A percentile compares a stretch with the other conserved stretches of the same genome.
These are phyloP conservation scores for Myotis vivesi DNA, from an alignment of 2,797 vertebrate species.

Conservation along the genomic window DNA sequence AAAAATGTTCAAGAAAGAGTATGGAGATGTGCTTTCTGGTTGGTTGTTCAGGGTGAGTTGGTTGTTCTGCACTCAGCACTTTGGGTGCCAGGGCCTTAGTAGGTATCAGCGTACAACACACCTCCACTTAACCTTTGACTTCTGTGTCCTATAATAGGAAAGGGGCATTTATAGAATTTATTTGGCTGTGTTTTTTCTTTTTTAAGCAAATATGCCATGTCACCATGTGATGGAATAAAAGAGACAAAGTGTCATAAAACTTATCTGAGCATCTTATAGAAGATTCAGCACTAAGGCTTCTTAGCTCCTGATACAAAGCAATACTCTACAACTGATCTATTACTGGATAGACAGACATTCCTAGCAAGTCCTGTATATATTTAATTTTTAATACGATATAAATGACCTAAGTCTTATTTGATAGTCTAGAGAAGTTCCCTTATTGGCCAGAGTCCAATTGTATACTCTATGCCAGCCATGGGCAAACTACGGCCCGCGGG, in stretches of 20 bases:
- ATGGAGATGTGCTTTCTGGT: neutral
- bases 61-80: neutral
- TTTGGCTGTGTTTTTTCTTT: neutral
- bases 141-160: neutral
- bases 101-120: accelerated
- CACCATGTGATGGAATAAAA: neutral
- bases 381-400: neutral
- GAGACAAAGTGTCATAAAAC: neutral
- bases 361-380: neutral
- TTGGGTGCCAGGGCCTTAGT: neutral
- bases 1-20: neutral
- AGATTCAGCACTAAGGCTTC: neutral
- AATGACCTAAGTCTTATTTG: neutral
- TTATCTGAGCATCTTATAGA: neutral
- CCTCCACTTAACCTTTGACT: neutral
- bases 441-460: neutral
- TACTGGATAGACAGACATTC: accelerated
- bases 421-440: neutral
- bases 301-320: neutral
- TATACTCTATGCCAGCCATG: neutral
- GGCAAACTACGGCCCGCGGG: too few relatives aligned
- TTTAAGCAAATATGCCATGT: neutral
- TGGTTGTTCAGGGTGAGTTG: neutral
- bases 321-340: neutral
- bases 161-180: neutral